Evolutionary conservation across 2,888 invertebrate species (phyloP), one percentile per base, ranked within the genome.

Genomic region (Tineola bisselliella): DNA sequence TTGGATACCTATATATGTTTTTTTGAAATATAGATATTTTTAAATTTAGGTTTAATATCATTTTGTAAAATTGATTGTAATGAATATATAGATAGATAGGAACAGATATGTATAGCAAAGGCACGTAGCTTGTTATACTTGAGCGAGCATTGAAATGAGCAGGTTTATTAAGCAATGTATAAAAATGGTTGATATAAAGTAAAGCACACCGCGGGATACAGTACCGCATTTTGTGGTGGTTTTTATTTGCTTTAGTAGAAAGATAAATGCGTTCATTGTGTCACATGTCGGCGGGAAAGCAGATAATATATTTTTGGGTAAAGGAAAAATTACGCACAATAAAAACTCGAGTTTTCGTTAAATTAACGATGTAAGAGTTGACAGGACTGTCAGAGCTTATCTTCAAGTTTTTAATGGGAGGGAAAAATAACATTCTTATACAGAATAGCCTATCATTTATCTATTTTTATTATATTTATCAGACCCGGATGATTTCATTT

Each of bases 321-420:
- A 60, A 59, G 61, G 58, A 63, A 63, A 81, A 79, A 80, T 77
- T 77, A 71, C 74, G 67, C 67, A 76, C 77, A 78, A 79, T 79
- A 82, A 83, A 84, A 84, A 81, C 73, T 77, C 73, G 79, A 80
- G 68, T 71, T 75, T 70, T 70, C 69, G 68, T 70, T 66, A 81
- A 82, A 84, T 84, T 84, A 84, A 84, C 83, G 83, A 84, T 78
- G 81, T 81, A 75, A 70, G 75, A 77, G 82, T 80, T 79, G 84
- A 83, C 83, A 81, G 82, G 65, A 65, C 67, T 69, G 68, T 68
- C 70, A 70, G 69, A 70, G 79, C 81, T 83, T 83, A 84, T 84
- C 83, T 82, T 68, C 68, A 68, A 68, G 67, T 70, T 75, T 75
- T 79, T 80, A 81, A 79, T 77, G 79, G 74, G 66, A 66, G 67